Evolutionary conservation across 2,888 invertebrate genomes (phyloP).

Genomic region (Bellardia bayeri): DNA sequence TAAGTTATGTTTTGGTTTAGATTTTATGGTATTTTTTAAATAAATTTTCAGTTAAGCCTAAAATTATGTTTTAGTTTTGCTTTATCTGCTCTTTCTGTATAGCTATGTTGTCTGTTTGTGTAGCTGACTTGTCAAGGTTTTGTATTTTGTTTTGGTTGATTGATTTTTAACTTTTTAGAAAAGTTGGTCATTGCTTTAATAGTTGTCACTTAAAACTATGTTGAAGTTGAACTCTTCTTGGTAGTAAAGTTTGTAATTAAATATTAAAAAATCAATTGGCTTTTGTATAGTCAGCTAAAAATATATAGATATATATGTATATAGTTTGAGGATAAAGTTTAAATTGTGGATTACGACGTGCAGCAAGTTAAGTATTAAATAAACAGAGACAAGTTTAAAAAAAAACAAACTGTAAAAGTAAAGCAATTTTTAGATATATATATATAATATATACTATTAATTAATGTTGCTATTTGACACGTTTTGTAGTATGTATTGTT

Average conservation of each 20-base stretch:
- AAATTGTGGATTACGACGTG: conserved; percentile 15
- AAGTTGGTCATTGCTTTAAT: conserved; percentile 55
- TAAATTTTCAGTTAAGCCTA: background rate
- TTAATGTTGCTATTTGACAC: too few species aligned
- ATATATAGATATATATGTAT: background rate
- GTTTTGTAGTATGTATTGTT: too few species aligned
- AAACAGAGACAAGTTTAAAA: conserved; percentile 12
- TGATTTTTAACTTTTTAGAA: conserved; percentile 41
- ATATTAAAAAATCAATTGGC: conserved; percentile 59
- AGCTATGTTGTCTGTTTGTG: background rate
- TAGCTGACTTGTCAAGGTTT: background rate
- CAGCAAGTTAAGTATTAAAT: conserved; percentile 37
- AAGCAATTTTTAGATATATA: too few species aligned
- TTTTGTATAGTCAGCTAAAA: conserved; percentile 52
- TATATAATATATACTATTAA: too few species aligned
- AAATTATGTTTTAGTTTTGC: conserved; percentile 19
- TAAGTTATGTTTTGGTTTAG: conserved; percentile 8
- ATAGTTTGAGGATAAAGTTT: conserved; percentile 33
- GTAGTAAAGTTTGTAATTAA: conserved; percentile 66
- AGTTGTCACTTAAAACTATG: conserved; percentile 51
- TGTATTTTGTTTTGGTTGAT: conserved; percentile 3
- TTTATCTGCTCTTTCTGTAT: background rate
- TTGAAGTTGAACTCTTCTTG: conserved; percentile 35
- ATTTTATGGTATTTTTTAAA: background rate
- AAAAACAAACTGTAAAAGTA: too few species aligned